Conservation (phyloP, 37 sponge, comb jelly and placozoan genomes). For the Aplysina aerophoba region DNA sequence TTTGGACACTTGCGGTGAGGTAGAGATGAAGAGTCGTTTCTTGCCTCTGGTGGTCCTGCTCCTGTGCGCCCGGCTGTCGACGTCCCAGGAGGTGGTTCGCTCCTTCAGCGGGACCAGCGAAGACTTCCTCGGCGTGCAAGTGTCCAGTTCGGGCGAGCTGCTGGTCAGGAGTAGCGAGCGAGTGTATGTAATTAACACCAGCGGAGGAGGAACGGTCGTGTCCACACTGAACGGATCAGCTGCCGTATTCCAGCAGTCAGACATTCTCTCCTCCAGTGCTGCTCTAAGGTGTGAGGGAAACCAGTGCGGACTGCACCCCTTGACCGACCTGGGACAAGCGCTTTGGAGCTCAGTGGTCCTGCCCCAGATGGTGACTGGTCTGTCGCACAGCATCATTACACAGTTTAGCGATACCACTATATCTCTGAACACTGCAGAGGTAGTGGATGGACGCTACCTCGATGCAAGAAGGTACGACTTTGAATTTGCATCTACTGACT, state of each 20-base stretch:
- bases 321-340: neutral
- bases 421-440: neutral
- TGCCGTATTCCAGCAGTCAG: neutral
- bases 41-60: too few species aligned
- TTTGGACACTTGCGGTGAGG: too few species aligned
- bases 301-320: neutral
- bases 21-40: too few species aligned
- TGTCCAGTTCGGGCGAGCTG: constrained; percentile 8
- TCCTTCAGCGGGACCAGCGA: neutral
- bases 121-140: neutral
- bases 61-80: too few species aligned
- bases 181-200: neutral
- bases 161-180: neutral
- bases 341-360: neutral
- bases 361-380: too few species aligned
- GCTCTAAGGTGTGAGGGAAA: neutral
- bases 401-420: neutral
- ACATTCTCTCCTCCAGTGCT: neutral
- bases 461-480: constrained; percentile 11
- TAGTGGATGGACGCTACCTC: neutral
- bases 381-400: neutral
- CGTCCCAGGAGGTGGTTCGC: neutral
- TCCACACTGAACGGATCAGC: neutral
- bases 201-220: neutral
- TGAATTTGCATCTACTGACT: neutral